These are phyloP conservation scores for Brachyrhaphis roseni DNA, from an alignment of 2,797 vertebrate genomes.

Conservation along the genomic window DNA sequence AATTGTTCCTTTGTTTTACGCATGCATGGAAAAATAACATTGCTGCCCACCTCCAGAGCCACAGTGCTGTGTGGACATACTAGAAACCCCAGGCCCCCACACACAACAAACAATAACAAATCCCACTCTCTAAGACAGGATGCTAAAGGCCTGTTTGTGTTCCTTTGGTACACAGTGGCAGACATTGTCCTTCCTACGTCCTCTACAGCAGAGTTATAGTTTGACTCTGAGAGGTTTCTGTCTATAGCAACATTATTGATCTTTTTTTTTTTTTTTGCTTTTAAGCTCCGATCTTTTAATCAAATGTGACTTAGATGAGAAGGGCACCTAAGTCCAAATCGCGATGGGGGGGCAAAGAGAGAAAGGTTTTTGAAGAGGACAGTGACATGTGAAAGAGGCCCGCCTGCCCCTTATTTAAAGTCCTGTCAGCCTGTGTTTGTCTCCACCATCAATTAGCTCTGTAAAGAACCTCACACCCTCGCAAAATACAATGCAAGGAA, in stretches of 20 bases:
- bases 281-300: constrained; percentile 72
- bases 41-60: constrained; percentile 21
- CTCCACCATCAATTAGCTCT: constrained; percentile 68
- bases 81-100: constrained; percentile 51
- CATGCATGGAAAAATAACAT: constrained; percentile 41
- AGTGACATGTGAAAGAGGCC: constrained; percentile 71
- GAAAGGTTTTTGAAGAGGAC: constrained; percentile 61
- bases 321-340: constrained; percentile 44
- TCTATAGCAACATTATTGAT: constrained; percentile 67
- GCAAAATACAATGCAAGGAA: constrained; percentile 75
- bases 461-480: constrained; percentile 69
- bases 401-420: constrained; percentile 56
- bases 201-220: constrained; percentile 36
- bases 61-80: constrained; percentile 26
- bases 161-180: constrained; percentile 58
- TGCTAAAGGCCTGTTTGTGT: constrained; percentile 68
- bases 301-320: constrained; percentile 60
- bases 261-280: constrained; percentile 28
- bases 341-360: constrained; percentile 37
- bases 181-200: constrained; percentile 61
- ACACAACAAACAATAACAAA: constrained; percentile 66
- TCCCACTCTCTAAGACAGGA: constrained; percentile 65
- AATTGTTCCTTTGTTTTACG: constrained; percentile 22
- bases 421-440: constrained; percentile 71
- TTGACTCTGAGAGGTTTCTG: constrained; percentile 55